Evolutionary conservation across 2,888 invertebrate genomes (phyloP), one percentile per base, ranked within the genome.

Genomic region (Crossocerus cetratus): DNA sequence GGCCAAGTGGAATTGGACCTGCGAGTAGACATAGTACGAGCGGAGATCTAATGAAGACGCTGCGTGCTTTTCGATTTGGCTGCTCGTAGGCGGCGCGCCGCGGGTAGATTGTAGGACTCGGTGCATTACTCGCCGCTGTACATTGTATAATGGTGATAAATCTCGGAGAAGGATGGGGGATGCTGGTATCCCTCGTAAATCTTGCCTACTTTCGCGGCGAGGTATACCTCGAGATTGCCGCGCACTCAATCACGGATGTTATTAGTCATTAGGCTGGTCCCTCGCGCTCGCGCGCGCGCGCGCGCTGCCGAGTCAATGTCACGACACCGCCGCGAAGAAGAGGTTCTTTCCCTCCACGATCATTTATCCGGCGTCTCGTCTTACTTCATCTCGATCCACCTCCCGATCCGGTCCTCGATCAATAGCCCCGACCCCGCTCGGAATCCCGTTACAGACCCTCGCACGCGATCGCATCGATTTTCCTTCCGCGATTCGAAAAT

Each of bases 391-490:
- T 54, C 65, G 66, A 78, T 76, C 69, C 65, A 62, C 69, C 63
- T 57, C 20, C 59, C 69, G 65, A 76, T 78, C 57, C 63, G 60
- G 64, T 59, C 62, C 21, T 66, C 76, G 73, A 72, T 83, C 82
- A 72, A 80, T 72, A 73, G 72, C 77, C 72, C 43, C 73, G 76
- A 72, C 77, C 72, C 68, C 67, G 67, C 76, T 69, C 58, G 75
- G 75, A 83, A 82, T 86, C 77, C 86, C 84, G 86, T 86, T 87
- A 86, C 79, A 72, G 76, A 75, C 83, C 78, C 74, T 49, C 69
- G 80, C 85, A 80, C 81, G 82, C 85, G 82, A 86, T 84, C 80
- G 58, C 81, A 83, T 83, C 82, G 84, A 83, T 86, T 86, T 84
- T 81, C 83, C 79, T 79, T 85, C 83, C 81, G 79, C 77, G 72